These are phyloP conservation scores for Leptopterna dolabrata DNA, from an alignment of 2,888 invertebrate genomes.

Conservation along the genomic window DNA sequence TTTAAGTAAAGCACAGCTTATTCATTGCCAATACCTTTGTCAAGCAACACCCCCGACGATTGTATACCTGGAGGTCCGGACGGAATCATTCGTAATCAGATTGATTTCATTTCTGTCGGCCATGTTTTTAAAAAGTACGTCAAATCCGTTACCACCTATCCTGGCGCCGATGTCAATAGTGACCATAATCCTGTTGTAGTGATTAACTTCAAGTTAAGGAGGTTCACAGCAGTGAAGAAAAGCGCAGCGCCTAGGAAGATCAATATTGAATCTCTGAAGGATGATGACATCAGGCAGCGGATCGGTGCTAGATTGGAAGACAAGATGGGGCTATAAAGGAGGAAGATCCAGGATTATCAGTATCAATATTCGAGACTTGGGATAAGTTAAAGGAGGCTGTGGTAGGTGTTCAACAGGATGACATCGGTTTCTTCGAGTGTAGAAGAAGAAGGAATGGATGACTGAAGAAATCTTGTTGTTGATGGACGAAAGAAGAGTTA, in stretches of 20 bases:
- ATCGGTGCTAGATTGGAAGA: neutral
- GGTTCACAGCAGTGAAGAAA: neutral
- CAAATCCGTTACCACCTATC: neutral
- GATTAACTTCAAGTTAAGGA: neutral
- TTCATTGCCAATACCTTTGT: neutral
- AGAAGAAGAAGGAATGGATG: neutral
- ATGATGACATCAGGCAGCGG: neutral
- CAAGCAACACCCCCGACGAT: no score
- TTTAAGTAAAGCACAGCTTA: neutral
- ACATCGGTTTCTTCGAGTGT: neutral
- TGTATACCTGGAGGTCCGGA: neutral
- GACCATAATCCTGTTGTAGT: slow-evolving; percentile 3
- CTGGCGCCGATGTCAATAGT: neutral
- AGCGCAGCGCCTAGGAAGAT: neutral
- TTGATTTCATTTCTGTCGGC: neutral
- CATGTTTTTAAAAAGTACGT: neutral
- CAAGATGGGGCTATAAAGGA: neutral
- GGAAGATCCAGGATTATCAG: neutral
- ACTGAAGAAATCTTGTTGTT: neutral
- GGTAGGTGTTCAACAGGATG: neutral
- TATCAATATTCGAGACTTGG: neutral
- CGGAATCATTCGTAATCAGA: neutral
- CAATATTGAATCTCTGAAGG: neutral
- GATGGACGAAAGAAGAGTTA: neutral
- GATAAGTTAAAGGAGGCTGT: neutral